Percentiles rank a stretch among this genome's conserved stretches.
Conservation (phyloP, 2,888 invertebrate genomes). For the Corythucha ciliata region DNA sequence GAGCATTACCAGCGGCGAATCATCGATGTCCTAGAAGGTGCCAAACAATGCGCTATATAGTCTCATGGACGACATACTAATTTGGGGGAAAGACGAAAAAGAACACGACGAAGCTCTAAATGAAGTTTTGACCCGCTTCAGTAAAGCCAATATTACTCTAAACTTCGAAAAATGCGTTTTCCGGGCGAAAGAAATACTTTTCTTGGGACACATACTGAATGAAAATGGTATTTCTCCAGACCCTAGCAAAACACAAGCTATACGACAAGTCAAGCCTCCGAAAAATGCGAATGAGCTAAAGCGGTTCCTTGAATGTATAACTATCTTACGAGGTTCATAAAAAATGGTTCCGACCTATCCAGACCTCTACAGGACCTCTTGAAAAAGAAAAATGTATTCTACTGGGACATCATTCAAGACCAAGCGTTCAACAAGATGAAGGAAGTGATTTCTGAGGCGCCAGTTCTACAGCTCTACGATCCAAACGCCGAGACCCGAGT, state of each 20-base stretch:
- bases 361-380: not conserved
- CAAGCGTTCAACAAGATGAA: conserved; percentile 20
- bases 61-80: conserved; percentile 22
- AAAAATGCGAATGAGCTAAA: conserved; percentile 31
- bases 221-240: too few species aligned
- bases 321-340: conserved; percentile 24
- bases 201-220: too few species aligned
- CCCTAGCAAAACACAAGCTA: too few species aligned
- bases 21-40: too few species aligned
- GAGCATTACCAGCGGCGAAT: conserved; percentile 16
- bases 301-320: conserved; percentile 26
- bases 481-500: conserved; percentile 30
- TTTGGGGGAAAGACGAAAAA: conserved; percentile 14
- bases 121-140: too few species aligned
- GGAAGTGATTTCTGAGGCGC: not conserved
- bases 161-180: too few species aligned
- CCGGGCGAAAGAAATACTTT: too few species aligned
- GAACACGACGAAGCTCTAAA: conserved; percentile 23
- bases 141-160: too few species aligned
- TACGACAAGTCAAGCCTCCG: too few species aligned
- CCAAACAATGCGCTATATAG: conserved; percentile 11
- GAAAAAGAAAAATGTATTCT: not conserved
- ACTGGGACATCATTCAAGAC: not conserved
- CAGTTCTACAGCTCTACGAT: not conserved
- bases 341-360: conserved; percentile 4